phyloP scores from a whole-genome alignment of 1,140 invertebrate genomes.

The Anastatus disparis region DNA sequence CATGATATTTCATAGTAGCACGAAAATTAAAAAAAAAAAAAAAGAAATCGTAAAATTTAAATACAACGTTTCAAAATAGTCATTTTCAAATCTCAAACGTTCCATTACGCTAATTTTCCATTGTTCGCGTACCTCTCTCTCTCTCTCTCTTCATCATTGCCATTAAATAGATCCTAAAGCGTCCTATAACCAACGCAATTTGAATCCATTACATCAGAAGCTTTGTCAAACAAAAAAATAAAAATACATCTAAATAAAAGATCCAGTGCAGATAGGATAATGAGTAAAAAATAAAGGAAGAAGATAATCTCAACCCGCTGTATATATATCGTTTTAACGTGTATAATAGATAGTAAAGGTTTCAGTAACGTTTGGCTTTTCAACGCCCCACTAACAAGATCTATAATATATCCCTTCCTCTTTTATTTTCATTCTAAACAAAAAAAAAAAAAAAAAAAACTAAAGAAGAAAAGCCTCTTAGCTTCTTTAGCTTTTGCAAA shows the following conservation, averaged over 20 bases:
- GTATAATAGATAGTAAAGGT: too few species aligned
- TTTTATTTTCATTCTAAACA: too few species aligned
- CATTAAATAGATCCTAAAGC: background rate
- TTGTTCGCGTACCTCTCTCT: background rate
- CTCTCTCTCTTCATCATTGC: too few species aligned
- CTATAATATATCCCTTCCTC: too few species aligned
- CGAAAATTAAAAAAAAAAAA: too few species aligned
- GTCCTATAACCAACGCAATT: background rate
- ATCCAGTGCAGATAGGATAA: background rate
- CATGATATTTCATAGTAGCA: too few species aligned
- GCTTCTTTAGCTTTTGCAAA: constrained; percentile 47
- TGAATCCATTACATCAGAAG: background rate
- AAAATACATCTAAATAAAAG: background rate
- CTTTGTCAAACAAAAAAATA: background rate
- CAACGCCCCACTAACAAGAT: constrained; percentile 61
- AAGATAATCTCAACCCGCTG: background rate
- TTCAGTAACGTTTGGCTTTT: constrained; percentile 52
- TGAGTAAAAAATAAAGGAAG: background rate
- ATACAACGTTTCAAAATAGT: too few species aligned
- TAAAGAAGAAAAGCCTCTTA: constrained; percentile 56
- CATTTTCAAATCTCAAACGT: too few species aligned
- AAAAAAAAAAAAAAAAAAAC: too few species aligned
- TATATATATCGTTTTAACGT: too few species aligned
- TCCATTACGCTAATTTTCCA: too few species aligned
- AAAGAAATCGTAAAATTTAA: too few species aligned